phyloP scores from a whole-genome alignment of 2,113 vertebrate species.

The Leptocoma aspasia region DNA sequence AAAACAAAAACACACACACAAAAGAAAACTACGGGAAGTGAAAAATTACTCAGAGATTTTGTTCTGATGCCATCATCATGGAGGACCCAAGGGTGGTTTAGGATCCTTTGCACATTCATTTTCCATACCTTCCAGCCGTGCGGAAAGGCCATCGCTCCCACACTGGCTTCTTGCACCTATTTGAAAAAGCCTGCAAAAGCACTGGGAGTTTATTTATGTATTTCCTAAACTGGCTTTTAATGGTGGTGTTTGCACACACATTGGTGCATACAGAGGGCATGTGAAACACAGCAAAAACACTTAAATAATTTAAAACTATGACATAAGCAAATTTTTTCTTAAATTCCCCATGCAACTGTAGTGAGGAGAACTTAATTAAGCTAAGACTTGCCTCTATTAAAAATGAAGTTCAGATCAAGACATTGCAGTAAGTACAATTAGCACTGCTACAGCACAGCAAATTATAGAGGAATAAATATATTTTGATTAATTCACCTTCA shows the following conservation, averaged over 20 bases:
- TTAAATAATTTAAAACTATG: neutral
- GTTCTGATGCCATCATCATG: neutral
- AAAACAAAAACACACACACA: too few relatives aligned
- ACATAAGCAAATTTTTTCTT: neutral
- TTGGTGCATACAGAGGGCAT: neutral
- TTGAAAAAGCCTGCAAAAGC: neutral
- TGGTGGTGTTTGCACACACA: rapidly evolving
- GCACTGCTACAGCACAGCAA: neutral
- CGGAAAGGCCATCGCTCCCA: neutral
- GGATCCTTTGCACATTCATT: neutral
- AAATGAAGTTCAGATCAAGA: neutral
- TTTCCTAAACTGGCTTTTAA: neutral
- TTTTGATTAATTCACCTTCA: neutral
- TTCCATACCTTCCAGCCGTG: rapidly evolving
- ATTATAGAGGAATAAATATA: neutral
- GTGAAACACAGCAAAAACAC: neutral
- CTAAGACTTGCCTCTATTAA: neutral
- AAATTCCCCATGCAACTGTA: rapidly evolving
- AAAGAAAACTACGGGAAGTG: neutral
- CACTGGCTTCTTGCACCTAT: neutral
- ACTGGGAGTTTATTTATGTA: neutral
- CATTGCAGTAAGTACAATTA: neutral
- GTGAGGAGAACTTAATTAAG: neutral
- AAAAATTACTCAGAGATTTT: neutral
- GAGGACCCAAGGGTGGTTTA: neutral